phyloP scores from a whole-genome alignment of 2,797 vertebrate species.

The Artibeus jamaicensis region DNA sequence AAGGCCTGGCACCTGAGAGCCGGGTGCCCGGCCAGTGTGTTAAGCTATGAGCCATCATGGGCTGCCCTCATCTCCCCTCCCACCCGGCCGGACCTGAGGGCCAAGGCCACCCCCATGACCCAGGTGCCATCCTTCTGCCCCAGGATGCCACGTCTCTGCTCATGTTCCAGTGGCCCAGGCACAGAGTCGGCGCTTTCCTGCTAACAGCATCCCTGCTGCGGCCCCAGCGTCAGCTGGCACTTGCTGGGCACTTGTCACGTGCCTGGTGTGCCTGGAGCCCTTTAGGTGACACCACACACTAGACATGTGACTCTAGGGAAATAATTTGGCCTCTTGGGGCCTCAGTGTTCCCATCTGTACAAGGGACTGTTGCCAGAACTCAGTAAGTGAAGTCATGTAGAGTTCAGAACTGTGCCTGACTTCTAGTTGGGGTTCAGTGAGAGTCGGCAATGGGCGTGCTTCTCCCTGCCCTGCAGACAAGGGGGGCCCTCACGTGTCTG shows the following conservation, averaged over 20 bases:
- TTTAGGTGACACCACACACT: not conserved
- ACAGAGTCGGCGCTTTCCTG: rapidly evolving
- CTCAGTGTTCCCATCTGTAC: not conserved
- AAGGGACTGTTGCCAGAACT: not conserved
- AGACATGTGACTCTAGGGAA: not conserved
- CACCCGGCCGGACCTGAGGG: rapidly evolving
- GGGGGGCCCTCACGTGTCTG: rapidly evolving
- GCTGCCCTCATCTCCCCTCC: too few relatives aligned
- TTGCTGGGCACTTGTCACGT: too few relatives aligned
- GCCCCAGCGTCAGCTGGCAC: not conserved
- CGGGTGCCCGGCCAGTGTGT: not conserved
- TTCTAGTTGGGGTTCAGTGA: not conserved
- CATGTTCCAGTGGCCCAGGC: not conserved
- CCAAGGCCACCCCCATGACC: not conserved
- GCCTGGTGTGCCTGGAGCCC: not conserved
- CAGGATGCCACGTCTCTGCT: not conserved
- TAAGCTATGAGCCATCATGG: not conserved
- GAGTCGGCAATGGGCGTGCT: rapidly evolving
- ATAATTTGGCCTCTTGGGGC: not conserved
- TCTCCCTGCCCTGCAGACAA: not conserved
- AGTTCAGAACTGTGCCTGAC: not conserved
- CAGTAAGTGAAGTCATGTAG: rapidly evolving
- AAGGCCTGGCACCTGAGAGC: not conserved
- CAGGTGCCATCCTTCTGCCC: rapidly evolving
- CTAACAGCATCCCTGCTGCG: not conserved